Evolutionary conservation across 2,888 invertebrate genomes (phyloP), one percentile per base, ranked within the genome.

Genomic region (Acanthosepion lycidas): DNA sequence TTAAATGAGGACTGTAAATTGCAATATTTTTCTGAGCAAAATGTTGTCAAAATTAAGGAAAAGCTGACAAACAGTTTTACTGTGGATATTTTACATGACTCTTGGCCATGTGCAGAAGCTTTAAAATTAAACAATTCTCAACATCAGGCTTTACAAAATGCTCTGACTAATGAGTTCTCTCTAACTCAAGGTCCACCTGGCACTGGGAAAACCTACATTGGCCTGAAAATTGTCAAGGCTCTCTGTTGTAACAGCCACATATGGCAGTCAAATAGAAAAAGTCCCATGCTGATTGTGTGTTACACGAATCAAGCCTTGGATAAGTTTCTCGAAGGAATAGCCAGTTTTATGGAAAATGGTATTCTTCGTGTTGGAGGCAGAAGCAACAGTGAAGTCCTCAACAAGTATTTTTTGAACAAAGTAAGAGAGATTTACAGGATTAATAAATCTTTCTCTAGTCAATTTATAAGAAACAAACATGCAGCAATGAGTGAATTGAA

Each of bases 141-240:
- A 94, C 95, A 96, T 91, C 95, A 96, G 26, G 97, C 97, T 2
- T 94, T 97, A 20, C 95, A 96, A 93, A 95, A 95, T 55, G 97
- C 97, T 3, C 94, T 97, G 1, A 97, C 97, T 5, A 96, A 97
- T 94, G 97, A 97, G 94, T 94, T 97, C 49, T 96, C 97, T 9
- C 95, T 97, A 92, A 97, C 97, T 49, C 97, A 97, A 95, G 97
- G 99, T 0, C 99, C 99, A 0, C 99, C 99, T 0, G 99, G 99
- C 5, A 99, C 99, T 0, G 99, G 99, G 0, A 99, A 99, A 98
- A 99, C 99, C 0, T 98, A 98, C 97, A 97, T 99, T 95, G 99
- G 99, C 0, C 97, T 98, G 59, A 98, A 98, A 98, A 98, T 99
- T 48, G 98, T 98, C 0, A 94, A 96, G 53, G 95, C 98, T 0